Base-by-base conservation (phyloP, 2,113 vertebrate species). In the Gavialis gangeticus region DNA sequence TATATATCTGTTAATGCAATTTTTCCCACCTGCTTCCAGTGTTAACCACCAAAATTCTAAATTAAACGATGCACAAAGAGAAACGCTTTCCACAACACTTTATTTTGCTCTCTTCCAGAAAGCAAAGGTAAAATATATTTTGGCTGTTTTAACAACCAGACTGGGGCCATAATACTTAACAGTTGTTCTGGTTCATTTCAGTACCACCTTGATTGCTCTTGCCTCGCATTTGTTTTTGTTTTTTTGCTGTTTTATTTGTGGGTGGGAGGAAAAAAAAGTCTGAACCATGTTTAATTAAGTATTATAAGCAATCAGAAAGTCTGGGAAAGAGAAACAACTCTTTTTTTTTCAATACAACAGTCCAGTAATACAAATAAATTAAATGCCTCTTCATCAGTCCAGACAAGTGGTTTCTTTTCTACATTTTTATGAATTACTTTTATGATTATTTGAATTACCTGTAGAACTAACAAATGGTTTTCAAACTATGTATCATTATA, bases 381-480 rank as follows among this genome's bases (percentile, higher is more conserved):
- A 64, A 30, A 5, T 85, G 17, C 27, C 8, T 60, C 10, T 22
- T 56, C 71, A 1, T 78, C 82, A 93, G 56, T 64, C 24, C 62
- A 91, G 80, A 67, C 71, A 84, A 94, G 18, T 56, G 71, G 2
- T 37, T 85, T 96, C 46, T 67, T 27, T 94, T 94, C 56, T 89
- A 30, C 79, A 82, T 27, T 79, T 82, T 8, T 89, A 16, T 56
- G 24, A 91, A 67, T 92, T 95, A 57, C 57, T 27, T 92, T 96
- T 67, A 84, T 34, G 5, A 80, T 95, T 90, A 87, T 66, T 95
- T 94, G 56, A 88, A 96, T 95, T 97, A 56, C 85, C 82, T 54
- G 4, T 86, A 66, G 27, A 91, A 66, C n/a, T 86, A 97, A 90
- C 21, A 86, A 3, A 94, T 89, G 95, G 15, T 94, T 55, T 95